Percentiles rank a stretch among this genome's conserved stretches.
Evolutionary conservation across 2,797 vertebrate genomes (phyloP).

Genomic region (Mus minutoides): DNA sequence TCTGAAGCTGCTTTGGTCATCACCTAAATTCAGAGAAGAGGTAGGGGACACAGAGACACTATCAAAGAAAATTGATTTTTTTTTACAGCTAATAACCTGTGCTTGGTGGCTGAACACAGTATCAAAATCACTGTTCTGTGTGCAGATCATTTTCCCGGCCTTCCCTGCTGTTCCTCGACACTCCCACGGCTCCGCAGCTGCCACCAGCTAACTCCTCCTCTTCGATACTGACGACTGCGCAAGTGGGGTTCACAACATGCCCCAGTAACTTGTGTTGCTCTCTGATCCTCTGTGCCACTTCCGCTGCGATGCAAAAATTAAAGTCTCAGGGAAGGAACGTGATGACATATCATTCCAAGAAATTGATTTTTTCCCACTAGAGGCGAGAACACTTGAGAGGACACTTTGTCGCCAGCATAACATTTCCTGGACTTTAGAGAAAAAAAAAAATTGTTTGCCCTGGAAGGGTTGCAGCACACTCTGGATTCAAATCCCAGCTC

Average conservation of each 20-base stretch:
- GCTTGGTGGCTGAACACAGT: constrained; percentile 71
- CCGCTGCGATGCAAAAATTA: constrained; percentile 69
- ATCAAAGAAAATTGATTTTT: constrained; percentile 81
- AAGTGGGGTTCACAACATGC: constrained; percentile 62
- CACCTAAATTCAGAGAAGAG: constrained; percentile 76
- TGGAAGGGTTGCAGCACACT: neutral
- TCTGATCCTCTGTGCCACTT: constrained; percentile 66
- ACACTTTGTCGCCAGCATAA: constrained; percentile 64
- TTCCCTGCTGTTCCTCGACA: constrained; percentile 65
- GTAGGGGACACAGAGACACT: constrained; percentile 71
- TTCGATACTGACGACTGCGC: constrained; percentile 54
- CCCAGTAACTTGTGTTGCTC: constrained; percentile 69
- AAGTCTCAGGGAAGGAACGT: constrained; percentile 71
- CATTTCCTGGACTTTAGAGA: constrained; percentile 63
- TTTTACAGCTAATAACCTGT: constrained; percentile 78
- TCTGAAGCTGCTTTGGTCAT: constrained; percentile 74
- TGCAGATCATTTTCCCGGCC: constrained; percentile 70
- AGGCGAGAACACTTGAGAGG: constrained; percentile 76
- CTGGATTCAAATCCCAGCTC: constrained; percentile 41
- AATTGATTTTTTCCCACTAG: constrained; percentile 79
- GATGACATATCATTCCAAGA: constrained; percentile 72
- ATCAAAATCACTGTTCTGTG: constrained; percentile 74
- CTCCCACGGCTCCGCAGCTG: constrained; percentile 69
- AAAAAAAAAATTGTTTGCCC: constrained; percentile 63
- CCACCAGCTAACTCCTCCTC: constrained; percentile 34